A percentile compares a stretch with the other conserved stretches of the same genome.
Conservation (phyloP, 2,888 invertebrate genomes). For the Ceraclea dissimilis region DNA sequence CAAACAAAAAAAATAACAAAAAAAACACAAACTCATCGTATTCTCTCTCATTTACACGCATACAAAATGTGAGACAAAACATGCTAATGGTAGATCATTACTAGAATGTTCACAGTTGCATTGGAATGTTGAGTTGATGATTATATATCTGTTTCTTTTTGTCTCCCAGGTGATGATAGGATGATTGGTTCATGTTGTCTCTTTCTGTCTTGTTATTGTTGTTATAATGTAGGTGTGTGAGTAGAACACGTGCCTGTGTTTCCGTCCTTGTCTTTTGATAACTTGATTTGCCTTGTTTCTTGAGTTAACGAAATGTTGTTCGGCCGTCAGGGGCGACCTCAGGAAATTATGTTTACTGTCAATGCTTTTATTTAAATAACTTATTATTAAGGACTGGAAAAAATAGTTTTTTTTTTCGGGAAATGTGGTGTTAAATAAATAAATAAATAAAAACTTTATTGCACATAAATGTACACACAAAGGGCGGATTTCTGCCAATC, state of each 20-base stretch:
- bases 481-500: too few relatives aligned
- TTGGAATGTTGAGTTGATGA: neutral
- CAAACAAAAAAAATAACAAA: neutral
- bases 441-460: too few relatives aligned
- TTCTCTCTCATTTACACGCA: neutral
- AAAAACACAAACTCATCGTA: neutral
- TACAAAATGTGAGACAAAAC: neutral
- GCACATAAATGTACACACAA: too few relatives aligned
- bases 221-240: neutral
- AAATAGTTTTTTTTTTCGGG: too few relatives aligned
- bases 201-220: neutral
- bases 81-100: neutral
- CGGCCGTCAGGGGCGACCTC: neutral
- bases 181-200: neutral
- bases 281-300: slow-evolving; percentile 19
- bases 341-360: neutral
- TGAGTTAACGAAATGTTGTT: slow-evolving; percentile 1
- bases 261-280: slow-evolving; percentile 21
- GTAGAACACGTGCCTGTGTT: slow-evolving; percentile 15
- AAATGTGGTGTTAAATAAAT: too few relatives aligned
- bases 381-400: too few relatives aligned
- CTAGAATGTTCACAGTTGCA: neutral
- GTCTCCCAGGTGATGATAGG: neutral
- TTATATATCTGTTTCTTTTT: neutral
- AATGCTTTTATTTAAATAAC: neutral